phyloP scores from a whole-genome alignment of 2,797 vertebrate genomes.

The Caiman crocodilus region DNA sequence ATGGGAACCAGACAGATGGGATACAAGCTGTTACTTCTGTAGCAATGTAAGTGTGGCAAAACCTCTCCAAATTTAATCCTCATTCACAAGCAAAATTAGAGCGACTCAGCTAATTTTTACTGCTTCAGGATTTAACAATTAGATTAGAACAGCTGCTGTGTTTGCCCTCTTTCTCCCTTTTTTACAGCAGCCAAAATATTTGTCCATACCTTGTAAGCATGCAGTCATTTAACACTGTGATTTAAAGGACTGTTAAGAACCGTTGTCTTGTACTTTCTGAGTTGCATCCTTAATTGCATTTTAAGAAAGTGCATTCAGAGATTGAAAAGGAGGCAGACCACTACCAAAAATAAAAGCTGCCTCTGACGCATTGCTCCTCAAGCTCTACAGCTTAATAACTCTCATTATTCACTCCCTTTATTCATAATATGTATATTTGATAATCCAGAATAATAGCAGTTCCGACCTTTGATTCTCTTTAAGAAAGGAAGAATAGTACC shows the following conservation, averaged over 20 bases:
- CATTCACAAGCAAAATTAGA: no score
- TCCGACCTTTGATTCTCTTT: not conserved
- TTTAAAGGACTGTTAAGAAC: not conserved
- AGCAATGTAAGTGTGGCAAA: no score
- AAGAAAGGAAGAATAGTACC: not conserved
- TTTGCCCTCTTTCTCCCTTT: no score
- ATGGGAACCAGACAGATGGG: no score
- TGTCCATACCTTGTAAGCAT: no score
- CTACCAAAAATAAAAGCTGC: not conserved
- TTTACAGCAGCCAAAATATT: no score
- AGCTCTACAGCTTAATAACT: not conserved
- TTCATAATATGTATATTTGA: not conserved
- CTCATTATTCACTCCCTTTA: not conserved
- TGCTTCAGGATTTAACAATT: no score
- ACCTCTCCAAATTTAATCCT: no score
- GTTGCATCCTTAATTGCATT: not conserved
- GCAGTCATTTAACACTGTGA: not conserved
- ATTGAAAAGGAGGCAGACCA: not conserved
- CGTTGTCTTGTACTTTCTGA: not conserved
- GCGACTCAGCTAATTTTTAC: no score
- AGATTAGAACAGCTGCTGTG: no score
- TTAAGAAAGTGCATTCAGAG: not conserved
- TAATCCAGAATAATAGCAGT: not conserved
- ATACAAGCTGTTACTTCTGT: no score
- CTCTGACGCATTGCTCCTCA: not conserved